A percentile compares a stretch with the other conserved stretches of the same genome.
These are phyloP conservation scores for Drosophila rufa DNA, from an alignment of 1,140 invertebrate species.

Conservation along the genomic window DNA sequence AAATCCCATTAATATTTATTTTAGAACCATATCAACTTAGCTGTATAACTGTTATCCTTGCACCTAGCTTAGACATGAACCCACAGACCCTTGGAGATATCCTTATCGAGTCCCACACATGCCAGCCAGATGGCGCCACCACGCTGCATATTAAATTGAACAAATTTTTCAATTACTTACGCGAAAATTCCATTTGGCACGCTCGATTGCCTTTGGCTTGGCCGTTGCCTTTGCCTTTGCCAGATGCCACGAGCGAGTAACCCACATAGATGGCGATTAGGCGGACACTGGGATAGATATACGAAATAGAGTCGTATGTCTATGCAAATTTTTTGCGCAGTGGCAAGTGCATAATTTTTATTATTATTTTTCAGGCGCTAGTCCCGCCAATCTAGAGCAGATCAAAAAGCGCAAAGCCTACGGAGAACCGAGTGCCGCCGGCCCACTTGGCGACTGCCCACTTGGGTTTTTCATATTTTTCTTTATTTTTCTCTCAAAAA, in stretches of 20 bases:
- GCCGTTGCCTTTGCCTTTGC: conserved; percentile 3
- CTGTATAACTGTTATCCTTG: conserved; percentile 29
- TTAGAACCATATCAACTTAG: neutral
- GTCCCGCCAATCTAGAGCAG: conserved; percentile 74
- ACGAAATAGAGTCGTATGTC: conserved; percentile 77
- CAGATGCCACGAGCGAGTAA: conserved; percentile 52
- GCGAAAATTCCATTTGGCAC: conserved; percentile 60
- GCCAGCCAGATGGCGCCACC: conserved; percentile 55
- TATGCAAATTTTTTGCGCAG: conserved; percentile 72
- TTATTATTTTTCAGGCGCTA: conserved; percentile 69
- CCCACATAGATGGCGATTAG: conserved; percentile 78
- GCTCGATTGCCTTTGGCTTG: conserved; percentile 18
- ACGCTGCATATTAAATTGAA: conserved; percentile 38
- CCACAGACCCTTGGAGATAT: conserved; percentile 17
- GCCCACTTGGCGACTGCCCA: conserved; percentile 57
- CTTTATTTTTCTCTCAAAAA: conserved; percentile 28
- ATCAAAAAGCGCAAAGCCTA: conserved; percentile 79
- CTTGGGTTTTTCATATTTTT: conserved; percentile 46
- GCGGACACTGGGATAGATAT: conserved; percentile 51
- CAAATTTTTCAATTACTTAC: conserved; percentile 64
- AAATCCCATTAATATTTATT: neutral
- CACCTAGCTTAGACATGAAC: conserved; percentile 26
- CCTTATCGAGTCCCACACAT: conserved; percentile 14
- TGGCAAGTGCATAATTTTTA: conserved; percentile 80
- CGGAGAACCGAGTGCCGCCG: conserved; percentile 48